Evolutionary conservation across 2,113 vertebrate genomes (phyloP), one percentile per base, ranked within the genome.

Genomic region (Aptenodytes patagonicus): DNA sequence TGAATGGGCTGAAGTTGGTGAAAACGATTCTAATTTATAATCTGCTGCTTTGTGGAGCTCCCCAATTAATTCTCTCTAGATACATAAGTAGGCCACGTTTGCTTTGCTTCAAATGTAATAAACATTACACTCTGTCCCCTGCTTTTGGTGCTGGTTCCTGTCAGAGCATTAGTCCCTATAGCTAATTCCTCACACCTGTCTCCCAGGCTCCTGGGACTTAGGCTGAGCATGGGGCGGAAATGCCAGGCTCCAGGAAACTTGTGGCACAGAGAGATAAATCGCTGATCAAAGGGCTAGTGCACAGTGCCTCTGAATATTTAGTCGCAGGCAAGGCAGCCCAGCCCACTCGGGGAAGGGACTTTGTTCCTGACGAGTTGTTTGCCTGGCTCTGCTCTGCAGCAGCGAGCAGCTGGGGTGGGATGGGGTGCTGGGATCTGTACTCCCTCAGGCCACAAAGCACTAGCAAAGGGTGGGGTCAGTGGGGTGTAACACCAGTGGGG

Each of bases 11-110:
- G 97, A 97, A 97, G 96, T 97, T 97, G 97, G 95, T 89, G 98
- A 98, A 98, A 98, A 98, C 96, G 88, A 97, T 98, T 98, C 98
- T 98, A 98, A 98, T 98, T 98, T 98, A 98, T 98, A 98, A 97
- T 98, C 98, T 97, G 97, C 97, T 98, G 96, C 98, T 98, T 97
- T 97, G 96, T 95, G 98, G 96, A 88, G 93, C 98, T 98, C 95
- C 94, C 96, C 98, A 98, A 97, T 98, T 98, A 98, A 98, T 98
- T 98, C 97, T 98, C 97, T 97, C 93, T 94, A 98, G 98, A 97
- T 98, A 97, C 96, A 92, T 98, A 98, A 98, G 98, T 98, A 98
- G 98, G 98, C 98, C 90, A 97, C 95, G 98, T 98, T 98, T 98
- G 97, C 97, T 98, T 98, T 98, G 98, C 98, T 97, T 98, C 98